Evolutionary conservation across 2,888 invertebrate genomes (phyloP), one percentile per base, ranked within the genome.

Genomic region (Philereme transversata): DNA sequence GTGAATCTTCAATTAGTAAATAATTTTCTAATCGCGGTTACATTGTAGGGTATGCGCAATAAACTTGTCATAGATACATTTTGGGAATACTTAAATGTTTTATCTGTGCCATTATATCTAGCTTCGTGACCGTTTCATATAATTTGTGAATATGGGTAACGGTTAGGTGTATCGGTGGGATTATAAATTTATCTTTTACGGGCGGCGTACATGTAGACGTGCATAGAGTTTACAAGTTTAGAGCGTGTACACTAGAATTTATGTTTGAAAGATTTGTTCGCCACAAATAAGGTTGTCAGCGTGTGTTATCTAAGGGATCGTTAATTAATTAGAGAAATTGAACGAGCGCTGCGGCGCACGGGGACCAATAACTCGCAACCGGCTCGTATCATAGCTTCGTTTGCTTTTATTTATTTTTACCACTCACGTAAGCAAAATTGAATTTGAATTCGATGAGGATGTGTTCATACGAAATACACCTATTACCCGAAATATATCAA

Each of bases 251-350:
- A 83, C 77, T 87, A 81, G 87, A 90, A 92, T 92, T 92, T 91
- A 92, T 92, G 91, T 86, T 82, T 85, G 81, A 86, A 86, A 90
- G 90, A 91, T 92, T 92, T 90, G 90, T 90, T 86, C 81, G 87
- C 91, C 90, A 92, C 92, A 92, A 92, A 92, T 92, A 91, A 92
- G 87, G 85, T 90, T 92, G 92, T 92, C 91, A 91, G 88, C 87
- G 87, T 77, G 83, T 83, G 86, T 91, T 91, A 91, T 91, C 91
- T 90, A 87, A 80, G 78, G 85, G 88, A 92, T 92, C 92, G 89
- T 88, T 91, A 91, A 91, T 91, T 92, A 92, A 92, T 92, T 92
- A 92, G 91, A 91, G 91, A 91, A 90, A 91, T 92, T 92, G 91
- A 90, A 87, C 88, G 88, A 85, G 86, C 85, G 84, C 85, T 81